Evolutionary conservation across 1,140 invertebrate species (phyloP).

Genomic region (Zaprionus davidi): DNA sequence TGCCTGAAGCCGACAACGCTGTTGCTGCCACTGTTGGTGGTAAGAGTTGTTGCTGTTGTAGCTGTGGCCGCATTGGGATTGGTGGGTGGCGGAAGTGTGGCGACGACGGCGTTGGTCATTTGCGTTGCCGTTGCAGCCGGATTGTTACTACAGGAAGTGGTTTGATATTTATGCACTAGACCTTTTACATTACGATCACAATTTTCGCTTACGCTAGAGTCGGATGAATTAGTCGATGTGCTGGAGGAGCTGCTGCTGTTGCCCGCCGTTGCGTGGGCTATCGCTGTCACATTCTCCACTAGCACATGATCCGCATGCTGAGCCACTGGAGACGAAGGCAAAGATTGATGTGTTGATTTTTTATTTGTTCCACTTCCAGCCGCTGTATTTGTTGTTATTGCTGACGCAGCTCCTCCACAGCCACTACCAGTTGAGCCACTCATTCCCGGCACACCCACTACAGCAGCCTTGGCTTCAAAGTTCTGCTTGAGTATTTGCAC

Average conservation of each 20-base stretch:
- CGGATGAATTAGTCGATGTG: slow-evolving; percentile 74
- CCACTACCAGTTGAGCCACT: neutral
- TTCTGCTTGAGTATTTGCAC: slow-evolving; percentile 94
- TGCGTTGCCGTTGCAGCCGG: slow-evolving; percentile 37
- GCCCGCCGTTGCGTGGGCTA: slow-evolving; percentile 7
- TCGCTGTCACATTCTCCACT: slow-evolving; percentile 20
- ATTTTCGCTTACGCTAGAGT: slow-evolving; percentile 79
- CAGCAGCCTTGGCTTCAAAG: slow-evolving; percentile 91
- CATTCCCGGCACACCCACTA: slow-evolving; percentile 47
- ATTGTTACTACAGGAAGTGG: slow-evolving; percentile 78
- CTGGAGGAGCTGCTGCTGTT: slow-evolving; percentile 58
- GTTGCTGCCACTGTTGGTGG: slow-evolving; percentile 21
- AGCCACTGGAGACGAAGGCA: slow-evolving; percentile 82
- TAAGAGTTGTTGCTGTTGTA: slow-evolving; percentile 27
- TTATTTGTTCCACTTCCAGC: slow-evolving; percentile 20
- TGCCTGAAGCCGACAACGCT: slow-evolving; percentile 78
- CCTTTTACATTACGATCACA: slow-evolving; percentile 89
- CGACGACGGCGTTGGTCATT: slow-evolving; percentile 19
- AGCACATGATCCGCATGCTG: slow-evolving; percentile 74
- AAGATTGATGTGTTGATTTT: slow-evolving; percentile 74
- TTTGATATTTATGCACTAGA: slow-evolving; percentile 90
- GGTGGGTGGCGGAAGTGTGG: slow-evolving; percentile 56
- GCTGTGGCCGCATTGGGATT: slow-evolving; percentile 27
- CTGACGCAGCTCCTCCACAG: neutral
- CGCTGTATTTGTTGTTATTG: neutral